A percentile compares a stretch with the other conserved stretches of the same genome.
phyloP scores from a whole-genome alignment of 2,113 vertebrate species.

The Brachyhypopomus occidentalis region DNA sequence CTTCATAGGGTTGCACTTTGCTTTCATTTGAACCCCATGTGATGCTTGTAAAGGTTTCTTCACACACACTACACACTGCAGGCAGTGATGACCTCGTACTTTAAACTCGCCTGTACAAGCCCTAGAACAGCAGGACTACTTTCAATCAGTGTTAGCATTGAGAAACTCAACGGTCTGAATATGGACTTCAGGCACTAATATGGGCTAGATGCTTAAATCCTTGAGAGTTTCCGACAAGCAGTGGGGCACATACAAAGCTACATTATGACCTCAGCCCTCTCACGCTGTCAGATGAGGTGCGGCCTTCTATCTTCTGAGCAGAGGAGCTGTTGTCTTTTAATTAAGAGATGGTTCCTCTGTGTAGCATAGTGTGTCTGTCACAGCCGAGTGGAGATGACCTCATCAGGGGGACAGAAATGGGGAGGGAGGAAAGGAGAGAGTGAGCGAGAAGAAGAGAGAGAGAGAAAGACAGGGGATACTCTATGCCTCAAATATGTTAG shows the following conservation, averaged over 20 bases:
- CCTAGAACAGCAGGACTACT: no score
- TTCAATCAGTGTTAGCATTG: no score
- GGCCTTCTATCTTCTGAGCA: constrained; percentile 52
- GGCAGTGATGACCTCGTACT: no score
- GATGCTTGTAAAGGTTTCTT: background rate
- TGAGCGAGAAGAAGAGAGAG: background rate
- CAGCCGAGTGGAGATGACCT: constrained; percentile 70
- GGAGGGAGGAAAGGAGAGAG: constrained; percentile 11
- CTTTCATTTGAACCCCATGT: no score
- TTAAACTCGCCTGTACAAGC: no score
- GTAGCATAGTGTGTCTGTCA: constrained; percentile 73
- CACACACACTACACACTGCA: no score
- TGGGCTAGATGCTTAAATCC: background rate
- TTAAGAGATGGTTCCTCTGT: constrained; percentile 74
- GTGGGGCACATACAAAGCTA: constrained; percentile 38
- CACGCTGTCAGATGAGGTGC: constrained; percentile 63
- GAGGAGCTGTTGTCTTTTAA: constrained; percentile 72
- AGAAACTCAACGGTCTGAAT: no score
- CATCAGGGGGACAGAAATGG: constrained; percentile 53
- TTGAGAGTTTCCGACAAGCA: background rate
- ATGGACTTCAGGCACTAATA: no score
- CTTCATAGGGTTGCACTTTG: no score
- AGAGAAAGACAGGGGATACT: constrained; percentile 39
- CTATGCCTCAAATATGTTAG: constrained; percentile 48
- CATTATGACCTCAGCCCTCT: constrained; percentile 56